A percentile compares a stretch with the other conserved stretches of the same genome.
These are phyloP conservation scores for Hypolimnas misippus DNA, from an alignment of 2,888 invertebrate species.

Conservation along the genomic window DNA sequence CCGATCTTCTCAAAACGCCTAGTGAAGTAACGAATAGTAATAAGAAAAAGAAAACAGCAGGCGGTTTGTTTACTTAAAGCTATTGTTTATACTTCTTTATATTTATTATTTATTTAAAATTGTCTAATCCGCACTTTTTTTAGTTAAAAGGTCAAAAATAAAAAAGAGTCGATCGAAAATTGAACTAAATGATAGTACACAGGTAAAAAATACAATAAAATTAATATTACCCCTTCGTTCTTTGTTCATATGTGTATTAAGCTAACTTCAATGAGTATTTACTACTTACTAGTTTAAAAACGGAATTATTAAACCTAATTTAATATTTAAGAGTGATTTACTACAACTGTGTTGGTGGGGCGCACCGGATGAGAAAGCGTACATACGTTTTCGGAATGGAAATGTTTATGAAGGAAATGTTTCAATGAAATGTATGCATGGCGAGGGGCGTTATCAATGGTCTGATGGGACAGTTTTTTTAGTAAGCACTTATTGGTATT, in stretches of 20 bases:
- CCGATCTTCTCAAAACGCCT: constrained; percentile 52
- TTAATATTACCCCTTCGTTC: background rate
- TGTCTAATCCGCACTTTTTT: constrained; percentile 16
- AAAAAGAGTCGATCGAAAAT: constrained; percentile 59
- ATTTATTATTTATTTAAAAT: background rate
- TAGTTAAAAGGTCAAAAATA: constrained; percentile 53
- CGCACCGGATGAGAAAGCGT: constrained; percentile 71
- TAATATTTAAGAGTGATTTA: constrained; percentile 48
- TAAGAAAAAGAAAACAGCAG: constrained; percentile 58
- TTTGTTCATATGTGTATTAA: too few species aligned
- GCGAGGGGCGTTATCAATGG: constrained; percentile 84
- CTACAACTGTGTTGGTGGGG: constrained; percentile 61
- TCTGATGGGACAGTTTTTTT: constrained; percentile 82
- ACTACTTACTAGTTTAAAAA: too few species aligned
- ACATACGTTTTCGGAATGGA: constrained; percentile 82
- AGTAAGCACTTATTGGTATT: constrained; percentile 57
- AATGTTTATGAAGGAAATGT: constrained; percentile 83
- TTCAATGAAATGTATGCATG: constrained; percentile 83
- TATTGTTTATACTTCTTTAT: background rate
- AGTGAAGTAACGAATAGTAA: constrained; percentile 57
- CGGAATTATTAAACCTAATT: background rate
- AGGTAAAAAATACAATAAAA: constrained; percentile 43
- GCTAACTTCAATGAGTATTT: too few species aligned
- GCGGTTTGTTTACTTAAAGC: background rate
- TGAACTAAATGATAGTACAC: constrained; percentile 50